phyloP scores from a whole-genome alignment of 2,888 invertebrate genomes.

The Vandiemenella viatica region DNA sequence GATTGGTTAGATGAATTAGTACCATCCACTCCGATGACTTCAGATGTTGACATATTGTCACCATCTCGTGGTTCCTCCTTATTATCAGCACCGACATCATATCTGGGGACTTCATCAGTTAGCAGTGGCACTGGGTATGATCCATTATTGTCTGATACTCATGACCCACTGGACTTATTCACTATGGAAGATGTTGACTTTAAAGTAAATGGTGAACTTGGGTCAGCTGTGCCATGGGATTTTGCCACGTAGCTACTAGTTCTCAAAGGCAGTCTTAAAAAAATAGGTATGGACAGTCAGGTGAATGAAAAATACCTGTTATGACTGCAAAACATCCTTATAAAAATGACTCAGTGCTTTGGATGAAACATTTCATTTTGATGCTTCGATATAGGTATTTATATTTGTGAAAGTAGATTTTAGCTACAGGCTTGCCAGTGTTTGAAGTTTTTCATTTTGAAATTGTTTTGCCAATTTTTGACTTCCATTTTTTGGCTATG shows the following conservation, averaged over 20 bases:
- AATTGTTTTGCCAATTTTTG: too few species aligned
- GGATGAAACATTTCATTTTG: too few species aligned
- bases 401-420: not conserved
- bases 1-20: slow-evolving; percentile 55
- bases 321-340: too few species aligned
- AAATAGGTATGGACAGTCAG: too few species aligned
- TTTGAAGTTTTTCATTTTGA: too few species aligned
- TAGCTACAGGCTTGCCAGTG: too few species aligned
- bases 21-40: slow-evolving; percentile 24
- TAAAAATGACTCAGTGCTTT: too few species aligned
- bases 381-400: not conserved
- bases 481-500: too few species aligned
- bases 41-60: slow-evolving; percentile 5
- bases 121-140: slow-evolving; percentile 42
- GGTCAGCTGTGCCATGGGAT: slow-evolving; percentile 53
- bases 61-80: slow-evolving; percentile 6
- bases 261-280: not conserved
- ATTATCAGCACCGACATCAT: not conserved
- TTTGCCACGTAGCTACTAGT: slow-evolving; percentile 42
- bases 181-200: slow-evolving; percentile 51
- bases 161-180: slow-evolving; percentile 50
- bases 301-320: too few species aligned
- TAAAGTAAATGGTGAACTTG: slow-evolving; percentile 40
- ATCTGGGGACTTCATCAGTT: slow-evolving; percentile 28
- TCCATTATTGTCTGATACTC: slow-evolving; percentile 55